A percentile compares a stretch with the other conserved stretches of the same genome.
Evolutionary conservation across 2,113 vertebrate genomes (phyloP).

Genomic region (Entelurus aequoreus): DNA sequence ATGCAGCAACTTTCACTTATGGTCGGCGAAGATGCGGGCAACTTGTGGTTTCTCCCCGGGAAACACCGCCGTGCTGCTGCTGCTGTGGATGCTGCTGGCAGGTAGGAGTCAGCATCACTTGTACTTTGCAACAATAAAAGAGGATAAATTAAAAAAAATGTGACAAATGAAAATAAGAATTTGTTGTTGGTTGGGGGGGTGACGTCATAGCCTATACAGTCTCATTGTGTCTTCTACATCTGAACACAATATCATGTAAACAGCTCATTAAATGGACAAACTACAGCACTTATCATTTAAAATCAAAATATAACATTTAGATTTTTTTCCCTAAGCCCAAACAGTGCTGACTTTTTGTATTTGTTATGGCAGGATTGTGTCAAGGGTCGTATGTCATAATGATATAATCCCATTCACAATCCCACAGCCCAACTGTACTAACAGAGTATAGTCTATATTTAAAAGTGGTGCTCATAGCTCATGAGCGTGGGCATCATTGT

Average conservation of each 20-base stretch:
- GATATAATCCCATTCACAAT: constrained; percentile 73
- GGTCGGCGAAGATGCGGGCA: constrained; percentile 68
- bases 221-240: too few relatives aligned
- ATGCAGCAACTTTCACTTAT: constrained; percentile 67
- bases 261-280: too few relatives aligned
- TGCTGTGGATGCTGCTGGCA: constrained; percentile 28
- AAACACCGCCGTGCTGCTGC: constrained; percentile 53
- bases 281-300: too few relatives aligned
- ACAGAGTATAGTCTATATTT: constrained; percentile 70
- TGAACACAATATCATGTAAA: too few relatives aligned
- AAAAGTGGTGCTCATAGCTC: constrained; percentile 59
- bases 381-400: constrained; percentile 68
- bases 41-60: constrained; percentile 64
- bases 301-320: not conserved
- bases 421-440: constrained; percentile 73
- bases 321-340: not conserved
- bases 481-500: constrained; percentile 45
- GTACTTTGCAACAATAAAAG: too few relatives aligned
- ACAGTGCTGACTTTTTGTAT: constrained; percentile 19
- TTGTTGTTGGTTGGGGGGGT: too few relatives aligned
- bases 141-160: too few relatives aligned
- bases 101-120: constrained; percentile 54
- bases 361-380: constrained; percentile 41
- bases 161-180: too few relatives aligned
- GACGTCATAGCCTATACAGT: too few relatives aligned